These are phyloP conservation scores for Acipenser oxyrinchus DNA, from an alignment of 2,797 vertebrate species.

Conservation along the genomic window DNA sequence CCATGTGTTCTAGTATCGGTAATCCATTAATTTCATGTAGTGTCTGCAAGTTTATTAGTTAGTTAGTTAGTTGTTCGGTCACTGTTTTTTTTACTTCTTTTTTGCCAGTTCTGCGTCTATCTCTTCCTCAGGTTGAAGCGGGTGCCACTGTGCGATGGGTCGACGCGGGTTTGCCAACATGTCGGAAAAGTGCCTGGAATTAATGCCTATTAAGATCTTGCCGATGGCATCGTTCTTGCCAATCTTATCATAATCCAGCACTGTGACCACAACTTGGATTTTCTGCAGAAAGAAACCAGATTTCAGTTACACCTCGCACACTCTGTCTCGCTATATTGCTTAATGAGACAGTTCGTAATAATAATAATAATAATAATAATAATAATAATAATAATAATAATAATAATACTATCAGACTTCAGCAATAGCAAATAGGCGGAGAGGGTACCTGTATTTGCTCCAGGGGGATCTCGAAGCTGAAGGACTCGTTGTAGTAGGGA, in stretches of 20 bases:
- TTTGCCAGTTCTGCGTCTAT: constrained; percentile 82
- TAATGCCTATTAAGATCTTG: constrained; percentile 89
- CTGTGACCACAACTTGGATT: constrained; percentile 91
- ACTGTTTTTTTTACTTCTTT: constrained; percentile 72
- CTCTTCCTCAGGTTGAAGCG: constrained; percentile 91
- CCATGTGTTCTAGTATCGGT: constrained; percentile 34
- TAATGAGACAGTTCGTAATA: background rate
- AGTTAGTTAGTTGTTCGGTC: constrained; percentile 35
- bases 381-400: no score
- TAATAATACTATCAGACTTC: no score
- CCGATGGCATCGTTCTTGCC: constrained; percentile 97
- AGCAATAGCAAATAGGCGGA: background rate
- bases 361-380: no score
- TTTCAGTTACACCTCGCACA: no score
- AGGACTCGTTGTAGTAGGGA: constrained; percentile 95
- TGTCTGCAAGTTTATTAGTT: constrained; percentile 31
- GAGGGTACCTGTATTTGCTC: constrained; percentile 87
- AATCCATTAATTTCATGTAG: constrained; percentile 61
- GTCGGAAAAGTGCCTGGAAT: constrained; percentile 91
- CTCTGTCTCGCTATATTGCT: background rate
- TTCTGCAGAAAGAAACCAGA: constrained; percentile 58
- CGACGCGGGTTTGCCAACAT: constrained; percentile 95
- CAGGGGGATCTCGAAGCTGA: constrained; percentile 96
- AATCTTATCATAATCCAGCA: constrained; percentile 96
- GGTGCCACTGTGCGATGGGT: constrained; percentile 97